Percentiles rank a stretch among this genome's conserved stretches.
phyloP scores from a whole-genome alignment of 2,888 invertebrate species.

The Caenorhabditis sp. region DNA sequence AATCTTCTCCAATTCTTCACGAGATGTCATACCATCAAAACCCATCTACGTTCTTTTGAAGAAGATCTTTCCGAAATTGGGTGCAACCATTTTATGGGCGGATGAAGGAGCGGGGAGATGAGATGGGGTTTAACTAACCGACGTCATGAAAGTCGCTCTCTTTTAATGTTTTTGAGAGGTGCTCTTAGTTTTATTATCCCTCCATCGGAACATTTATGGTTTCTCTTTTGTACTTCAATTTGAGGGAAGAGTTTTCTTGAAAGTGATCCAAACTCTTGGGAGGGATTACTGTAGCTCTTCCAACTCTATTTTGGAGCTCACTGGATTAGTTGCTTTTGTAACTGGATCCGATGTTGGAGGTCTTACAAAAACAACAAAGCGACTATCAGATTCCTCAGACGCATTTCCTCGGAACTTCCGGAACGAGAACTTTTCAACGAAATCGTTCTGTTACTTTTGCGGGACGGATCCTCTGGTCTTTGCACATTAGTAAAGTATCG shows the following conservation, averaged over 20 bases:
- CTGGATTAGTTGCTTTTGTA: background rate
- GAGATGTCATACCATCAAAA: slow-evolving; percentile 25
- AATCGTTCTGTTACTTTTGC: slow-evolving; percentile 8
- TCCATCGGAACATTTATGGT: background rate
- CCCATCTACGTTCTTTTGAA: background rate
- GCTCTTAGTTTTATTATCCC: slow-evolving; percentile 37
- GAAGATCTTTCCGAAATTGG: slow-evolving; percentile 10
- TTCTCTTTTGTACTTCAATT: background rate
- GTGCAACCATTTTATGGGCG: slow-evolving; percentile 37
- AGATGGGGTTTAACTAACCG: slow-evolving; percentile 13
- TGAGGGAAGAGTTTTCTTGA: background rate
- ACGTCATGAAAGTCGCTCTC: slow-evolving; percentile 45
- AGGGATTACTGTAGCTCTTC: background rate
- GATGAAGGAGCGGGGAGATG: slow-evolving; percentile 5
- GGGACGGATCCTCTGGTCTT: slow-evolving; percentile 33
- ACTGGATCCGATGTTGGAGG: background rate
- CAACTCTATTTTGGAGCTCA: background rate
- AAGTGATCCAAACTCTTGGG: background rate
- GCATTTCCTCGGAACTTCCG: background rate
- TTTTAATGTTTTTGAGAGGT: background rate
- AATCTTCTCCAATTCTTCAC: background rate
- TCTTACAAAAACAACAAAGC: background rate
- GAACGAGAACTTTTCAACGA: slow-evolving; percentile 21
- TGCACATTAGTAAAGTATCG: slow-evolving; percentile 63
- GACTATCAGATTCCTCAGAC: background rate